Conservation (phyloP, 2,113 vertebrate species). For the Cisticola juncidis region DNA sequence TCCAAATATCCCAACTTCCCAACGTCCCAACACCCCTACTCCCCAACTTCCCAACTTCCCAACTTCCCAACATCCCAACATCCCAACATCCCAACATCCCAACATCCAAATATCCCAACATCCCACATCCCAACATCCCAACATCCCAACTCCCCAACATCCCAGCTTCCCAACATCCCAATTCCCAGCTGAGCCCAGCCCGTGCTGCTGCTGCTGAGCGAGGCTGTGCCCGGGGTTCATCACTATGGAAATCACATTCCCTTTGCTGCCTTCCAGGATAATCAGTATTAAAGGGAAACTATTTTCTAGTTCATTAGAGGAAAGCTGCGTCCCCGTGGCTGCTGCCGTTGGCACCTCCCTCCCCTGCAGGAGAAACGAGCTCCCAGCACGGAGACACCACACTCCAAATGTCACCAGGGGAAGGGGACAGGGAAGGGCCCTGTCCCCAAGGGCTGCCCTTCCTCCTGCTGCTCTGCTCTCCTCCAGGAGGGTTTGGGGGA, state of each 20-base stretch:
- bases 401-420: neutral
- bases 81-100: neutral
- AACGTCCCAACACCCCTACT: too few relatives aligned
- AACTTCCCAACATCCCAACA: too few relatives aligned
- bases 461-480: neutral
- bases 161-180: neutral
- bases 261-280: conserved; percentile 57
- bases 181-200: neutral
- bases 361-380: conserved; percentile 17
- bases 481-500: neutral
- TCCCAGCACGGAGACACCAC: neutral
- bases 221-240: neutral
- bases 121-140: too few relatives aligned
- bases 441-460: neutral
- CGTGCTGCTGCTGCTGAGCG: neutral
- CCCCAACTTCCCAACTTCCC: too few relatives aligned
- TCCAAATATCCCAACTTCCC: too few relatives aligned
- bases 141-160: too few relatives aligned
- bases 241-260: conserved; percentile 60
- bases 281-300: conserved; percentile 68
- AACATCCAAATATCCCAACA: too few relatives aligned
- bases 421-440: neutral
- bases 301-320: conserved; percentile 70
- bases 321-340: conserved; percentile 39
- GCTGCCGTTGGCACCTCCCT: conserved; percentile 32